These are phyloP conservation scores for Scaptomyza polygonia DNA, from an alignment of 2,888 invertebrate genomes.

Conservation along the genomic window DNA sequence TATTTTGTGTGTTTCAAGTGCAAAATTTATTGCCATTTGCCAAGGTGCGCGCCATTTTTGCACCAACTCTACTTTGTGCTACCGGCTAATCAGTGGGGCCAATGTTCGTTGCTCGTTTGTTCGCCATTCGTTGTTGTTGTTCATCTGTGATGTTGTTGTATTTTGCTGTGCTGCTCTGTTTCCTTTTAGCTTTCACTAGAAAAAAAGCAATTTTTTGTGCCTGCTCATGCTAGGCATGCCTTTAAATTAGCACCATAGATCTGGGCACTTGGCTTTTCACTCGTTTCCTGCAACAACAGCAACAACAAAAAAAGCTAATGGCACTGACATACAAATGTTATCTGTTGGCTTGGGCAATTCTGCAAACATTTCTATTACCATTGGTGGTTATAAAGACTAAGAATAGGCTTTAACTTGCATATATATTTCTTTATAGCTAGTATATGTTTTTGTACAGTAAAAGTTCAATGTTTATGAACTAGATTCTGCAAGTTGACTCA, in stretches of 20 bases:
- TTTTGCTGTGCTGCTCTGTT: conserved; percentile 24
- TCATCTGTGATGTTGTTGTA: conserved; percentile 23
- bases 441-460: neutral
- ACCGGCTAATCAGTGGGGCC: conserved; percentile 76
- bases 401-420: neutral
- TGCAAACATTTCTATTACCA: neutral
- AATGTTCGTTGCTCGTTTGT: conserved; percentile 46
- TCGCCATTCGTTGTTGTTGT: conserved; percentile 31
- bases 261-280: conserved; percentile 23
- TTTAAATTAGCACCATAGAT: conserved; percentile 56
- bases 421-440: neutral
- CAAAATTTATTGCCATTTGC: conserved; percentile 77
- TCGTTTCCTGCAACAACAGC: conserved; percentile 4
- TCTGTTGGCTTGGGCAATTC: neutral
- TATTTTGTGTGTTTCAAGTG: conserved; percentile 76
- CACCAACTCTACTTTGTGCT: conserved; percentile 53
- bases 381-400: neutral
- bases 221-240: conserved; percentile 34
- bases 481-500: too few species aligned
- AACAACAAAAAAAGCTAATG: neutral
- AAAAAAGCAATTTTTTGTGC: conserved; percentile 45
- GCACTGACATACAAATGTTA: conserved; percentile 11
- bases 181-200: conserved; percentile 70
- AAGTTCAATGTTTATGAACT: too few species aligned
- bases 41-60: conserved; percentile 64